Evolutionary conservation across 2,113 vertebrate species (phyloP).

Genomic region (Platysternon megacephalum): DNA sequence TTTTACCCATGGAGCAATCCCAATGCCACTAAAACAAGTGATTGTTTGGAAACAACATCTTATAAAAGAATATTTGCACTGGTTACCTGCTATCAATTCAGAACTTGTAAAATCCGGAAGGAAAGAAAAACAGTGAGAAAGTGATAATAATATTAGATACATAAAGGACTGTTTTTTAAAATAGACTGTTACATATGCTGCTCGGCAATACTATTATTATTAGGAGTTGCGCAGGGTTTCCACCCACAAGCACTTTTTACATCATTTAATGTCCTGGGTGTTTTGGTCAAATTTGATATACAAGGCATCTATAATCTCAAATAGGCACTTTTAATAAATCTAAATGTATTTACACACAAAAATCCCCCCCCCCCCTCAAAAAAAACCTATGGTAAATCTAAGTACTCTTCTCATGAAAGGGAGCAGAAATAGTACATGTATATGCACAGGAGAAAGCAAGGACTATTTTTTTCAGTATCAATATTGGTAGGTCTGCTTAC

Average conservation of each 20-base stretch:
- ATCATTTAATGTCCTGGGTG: slow-evolving; percentile 19
- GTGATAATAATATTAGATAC: not conserved
- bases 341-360: not conserved
- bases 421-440: not conserved
- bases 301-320: not conserved
- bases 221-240: slow-evolving; percentile 42
- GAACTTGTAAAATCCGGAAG: not conserved
- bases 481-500: not conserved
- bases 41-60: slow-evolving; percentile 29
- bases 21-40: slow-evolving; percentile 9
- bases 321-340: not conserved
- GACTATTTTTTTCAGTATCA: not conserved
- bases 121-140: slow-evolving; percentile 3
- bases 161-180: not conserved
- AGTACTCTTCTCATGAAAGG: not conserved
- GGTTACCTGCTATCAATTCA: slow-evolving; percentile 26
- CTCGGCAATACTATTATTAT: not conserved
- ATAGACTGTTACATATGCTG: not conserved
- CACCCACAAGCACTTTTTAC: slow-evolving; percentile 16
- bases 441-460: not conserved
- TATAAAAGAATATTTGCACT: not conserved
- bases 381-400: not conserved
- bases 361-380: not conserved
- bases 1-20: not conserved
- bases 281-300: not conserved